A percentile compares a stretch with the other conserved stretches of the same genome.
These are phyloP conservation scores for Epinotia nisella DNA, from an alignment of 2,888 invertebrate genomes.

Conservation along the genomic window DNA sequence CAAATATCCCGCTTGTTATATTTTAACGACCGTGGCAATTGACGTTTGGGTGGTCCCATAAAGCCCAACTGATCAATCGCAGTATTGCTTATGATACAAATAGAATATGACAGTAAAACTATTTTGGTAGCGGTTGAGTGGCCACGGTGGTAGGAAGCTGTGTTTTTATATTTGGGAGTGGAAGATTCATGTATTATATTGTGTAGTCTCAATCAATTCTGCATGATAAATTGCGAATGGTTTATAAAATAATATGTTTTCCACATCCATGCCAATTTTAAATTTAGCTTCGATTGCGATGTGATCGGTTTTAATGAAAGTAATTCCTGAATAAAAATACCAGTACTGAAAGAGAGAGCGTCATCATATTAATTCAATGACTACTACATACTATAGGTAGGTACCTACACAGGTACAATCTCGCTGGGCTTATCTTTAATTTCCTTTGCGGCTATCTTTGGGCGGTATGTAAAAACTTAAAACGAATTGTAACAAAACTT, in stretches of 20 bases:
- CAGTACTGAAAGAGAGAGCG: background rate
- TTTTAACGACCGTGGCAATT: slow-evolving; percentile 55
- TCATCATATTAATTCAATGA: background rate
- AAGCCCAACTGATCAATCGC: slow-evolving; percentile 59
- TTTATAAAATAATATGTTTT: too few relatives aligned
- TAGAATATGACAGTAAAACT: slow-evolving; percentile 45
- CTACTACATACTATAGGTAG: too few relatives aligned
- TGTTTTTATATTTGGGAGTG: slow-evolving; percentile 9
- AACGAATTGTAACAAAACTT: slow-evolving; percentile 25
- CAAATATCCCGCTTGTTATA: slow-evolving; percentile 28
- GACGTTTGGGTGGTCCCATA: slow-evolving; percentile 73
- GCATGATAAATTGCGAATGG: background rate
- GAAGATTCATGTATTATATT: background rate
- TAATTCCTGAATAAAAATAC: background rate
- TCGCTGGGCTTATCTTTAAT: background rate
- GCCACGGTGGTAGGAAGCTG: slow-evolving; percentile 9
- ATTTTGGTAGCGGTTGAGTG: slow-evolving; percentile 36
- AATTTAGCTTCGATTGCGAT: too few relatives aligned
- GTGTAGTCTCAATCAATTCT: background rate
- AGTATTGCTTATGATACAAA: slow-evolving; percentile 58
- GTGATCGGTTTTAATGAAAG: too few relatives aligned
- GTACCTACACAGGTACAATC: background rate
- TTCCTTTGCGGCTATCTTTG: background rate
- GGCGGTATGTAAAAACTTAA: background rate
- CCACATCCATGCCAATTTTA: too few relatives aligned